Conservation (phyloP, 1,140 invertebrate species). For the Caenorhabditis briggsae region DNA sequence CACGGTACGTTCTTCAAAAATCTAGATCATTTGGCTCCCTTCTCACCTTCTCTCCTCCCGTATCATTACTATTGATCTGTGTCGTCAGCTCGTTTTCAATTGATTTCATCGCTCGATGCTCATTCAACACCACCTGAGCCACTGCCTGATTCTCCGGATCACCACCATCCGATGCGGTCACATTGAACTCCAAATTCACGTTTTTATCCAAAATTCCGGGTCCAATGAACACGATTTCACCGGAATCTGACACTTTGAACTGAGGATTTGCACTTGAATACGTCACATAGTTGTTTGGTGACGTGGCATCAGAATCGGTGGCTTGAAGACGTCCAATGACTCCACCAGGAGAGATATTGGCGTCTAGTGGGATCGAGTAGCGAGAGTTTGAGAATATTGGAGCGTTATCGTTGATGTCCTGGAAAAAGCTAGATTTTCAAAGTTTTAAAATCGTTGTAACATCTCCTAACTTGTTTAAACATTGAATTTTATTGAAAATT, state of each 20-base stretch:
- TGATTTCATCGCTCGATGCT: slow-evolving; percentile 35
- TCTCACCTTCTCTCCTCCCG: slow-evolving; percentile 41
- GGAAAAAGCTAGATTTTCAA: neutral
- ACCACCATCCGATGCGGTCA: slow-evolving; percentile 57
- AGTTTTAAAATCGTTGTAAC: too few species aligned
- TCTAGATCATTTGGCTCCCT: too few species aligned
- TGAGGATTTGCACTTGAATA: slow-evolving; percentile 38
- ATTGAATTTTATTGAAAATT: too few species aligned
- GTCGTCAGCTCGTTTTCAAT: slow-evolving; percentile 53
- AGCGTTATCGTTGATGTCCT: slow-evolving; percentile 62
- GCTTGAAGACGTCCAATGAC: slow-evolving; percentile 58
- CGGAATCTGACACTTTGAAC: slow-evolving; percentile 55
- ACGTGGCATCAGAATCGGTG: slow-evolving; percentile 55
- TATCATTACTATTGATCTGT: slow-evolving; percentile 47
- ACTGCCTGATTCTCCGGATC: slow-evolving; percentile 29
- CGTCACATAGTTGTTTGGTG: slow-evolving; percentile 55
- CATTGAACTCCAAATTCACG: slow-evolving; percentile 50
- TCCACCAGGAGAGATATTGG: slow-evolving; percentile 50
- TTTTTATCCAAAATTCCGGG: slow-evolving; percentile 28
- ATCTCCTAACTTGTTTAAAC: too few species aligned
- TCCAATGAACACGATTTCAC: slow-evolving; percentile 53
- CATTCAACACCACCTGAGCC: slow-evolving; percentile 48
- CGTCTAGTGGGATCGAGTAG: slow-evolving; percentile 54
- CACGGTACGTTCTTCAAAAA: too few species aligned
- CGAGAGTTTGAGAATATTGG: slow-evolving; percentile 57